Conservation (phyloP, 2,888 invertebrate species). For the Trissolcus japonicus region DNA sequence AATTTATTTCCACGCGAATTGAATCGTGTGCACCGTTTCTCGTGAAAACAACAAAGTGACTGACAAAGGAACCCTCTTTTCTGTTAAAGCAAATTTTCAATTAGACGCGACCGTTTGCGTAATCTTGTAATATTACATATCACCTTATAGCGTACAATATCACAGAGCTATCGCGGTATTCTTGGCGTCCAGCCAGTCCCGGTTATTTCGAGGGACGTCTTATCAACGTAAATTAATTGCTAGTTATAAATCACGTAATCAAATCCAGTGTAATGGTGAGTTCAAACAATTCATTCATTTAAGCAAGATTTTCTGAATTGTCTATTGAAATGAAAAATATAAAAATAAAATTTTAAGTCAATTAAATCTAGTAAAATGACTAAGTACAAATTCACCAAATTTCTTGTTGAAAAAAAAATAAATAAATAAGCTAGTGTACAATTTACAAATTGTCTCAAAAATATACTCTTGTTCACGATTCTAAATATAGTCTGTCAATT, state of each 20-base stretch:
- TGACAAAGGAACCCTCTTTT: slow-evolving; percentile 32
- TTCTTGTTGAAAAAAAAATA: too few relatives aligned
- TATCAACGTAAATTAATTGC: slow-evolving; percentile 34
- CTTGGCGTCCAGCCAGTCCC: slow-evolving; percentile 59
- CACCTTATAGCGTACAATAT: slow-evolving; percentile 75
- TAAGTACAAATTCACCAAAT: not conserved
- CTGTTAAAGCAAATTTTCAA: slow-evolving; percentile 11
- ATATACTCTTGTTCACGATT: slow-evolving; percentile 14
- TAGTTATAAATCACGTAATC: slow-evolving; percentile 34
- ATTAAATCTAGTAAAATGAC: not conserved
- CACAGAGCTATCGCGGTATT: slow-evolving; percentile 75
- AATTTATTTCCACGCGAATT: not conserved
- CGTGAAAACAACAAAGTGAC: too few relatives aligned
- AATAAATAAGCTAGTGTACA: too few relatives aligned
- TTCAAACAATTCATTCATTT: slow-evolving; percentile 1
- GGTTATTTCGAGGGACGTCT: slow-evolving; percentile 40
- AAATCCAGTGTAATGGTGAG: slow-evolving; percentile 21
- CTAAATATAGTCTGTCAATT: slow-evolving; percentile 27
- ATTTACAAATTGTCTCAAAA: slow-evolving; percentile 19
- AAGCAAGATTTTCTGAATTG: slow-evolving; percentile 1
- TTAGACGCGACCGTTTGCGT: slow-evolving; percentile 18
- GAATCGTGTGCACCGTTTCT: not conserved
- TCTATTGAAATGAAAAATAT: not conserved
- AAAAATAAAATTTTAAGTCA: not conserved
- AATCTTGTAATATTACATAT: slow-evolving; percentile 68